Base-by-base conservation (phyloP, 1,140 invertebrate genomes). In the Calephelis virginiensis region DNA sequence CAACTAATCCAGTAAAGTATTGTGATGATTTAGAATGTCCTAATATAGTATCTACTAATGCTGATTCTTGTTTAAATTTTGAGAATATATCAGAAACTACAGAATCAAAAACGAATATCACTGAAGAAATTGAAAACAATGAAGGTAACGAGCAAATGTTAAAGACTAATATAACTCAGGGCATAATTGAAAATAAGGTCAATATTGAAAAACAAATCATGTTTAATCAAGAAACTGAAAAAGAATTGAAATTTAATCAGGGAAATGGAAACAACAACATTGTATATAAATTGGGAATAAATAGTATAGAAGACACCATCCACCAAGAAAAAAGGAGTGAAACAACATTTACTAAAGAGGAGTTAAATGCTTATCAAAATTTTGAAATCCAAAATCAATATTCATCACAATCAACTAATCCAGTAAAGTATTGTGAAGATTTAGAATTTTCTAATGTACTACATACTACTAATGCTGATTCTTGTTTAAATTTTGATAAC, bases 321-420 rank as follows among this genome's bases (percentile, higher is more conserved):
- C 28, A 28, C 28, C 28, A 28, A 28, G 28, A 28, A 28, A 43
- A 5, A 9, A 43, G 40, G 3, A 43, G 88, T 77, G 86, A 89
- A 73, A 82, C 84, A 61, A 88, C 82, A 68, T 81, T 84, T 69
- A 81, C 73, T 40, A 63, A 49, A 49, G 28, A 49, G 48, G 40
- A 63, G 14, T 37, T 50, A 49, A 60, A 66, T 63, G 45, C 14
- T 64, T 38, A 11, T 64, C 17, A 38, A 13, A 12, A 63, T 46
- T 53, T 14, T 62, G 48, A n/a, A 61, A 65, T 45, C 13, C 45
- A 28, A 12, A 56, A 56, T 28, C 17, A 56, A 56, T 6, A 56
- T 12, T 28, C 10, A 37, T 37, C 28, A 49, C 12, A 11, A 48
- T 1, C 8, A 17, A n/a, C 7, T 63, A 11, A 63, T 47, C 46